These are phyloP conservation scores for Rhaphigaster nebulosa DNA, from an alignment of 2,888 invertebrate species.

Conservation along the genomic window DNA sequence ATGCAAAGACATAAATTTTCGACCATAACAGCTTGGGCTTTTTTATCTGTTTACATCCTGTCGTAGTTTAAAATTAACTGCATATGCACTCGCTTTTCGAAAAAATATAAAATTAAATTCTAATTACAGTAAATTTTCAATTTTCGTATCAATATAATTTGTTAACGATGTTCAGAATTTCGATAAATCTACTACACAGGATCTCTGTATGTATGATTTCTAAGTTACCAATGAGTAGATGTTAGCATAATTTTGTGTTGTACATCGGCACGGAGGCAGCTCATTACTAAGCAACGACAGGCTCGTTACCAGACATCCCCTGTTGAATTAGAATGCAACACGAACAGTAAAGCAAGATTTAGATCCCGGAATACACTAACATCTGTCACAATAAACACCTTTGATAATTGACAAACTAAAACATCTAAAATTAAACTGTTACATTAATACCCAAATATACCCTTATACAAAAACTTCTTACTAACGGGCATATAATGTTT, in stretches of 20 bases:
- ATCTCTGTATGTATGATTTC: no score
- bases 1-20: no score
- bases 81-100: no score
- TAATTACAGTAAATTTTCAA: no score
- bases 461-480: background rate
- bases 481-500: no score
- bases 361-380: background rate
- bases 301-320: background rate
- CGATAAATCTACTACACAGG: no score
- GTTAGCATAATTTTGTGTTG: background rate
- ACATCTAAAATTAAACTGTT: background rate
- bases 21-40: no score
- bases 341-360: background rate
- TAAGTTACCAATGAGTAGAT: background rate
- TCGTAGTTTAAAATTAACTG: no score
- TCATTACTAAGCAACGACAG: background rate
- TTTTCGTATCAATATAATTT: no score
- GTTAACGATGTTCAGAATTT: no score
- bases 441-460: background rate
- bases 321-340: background rate
- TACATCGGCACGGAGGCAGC: background rate
- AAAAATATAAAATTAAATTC: no score
- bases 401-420: background rate
- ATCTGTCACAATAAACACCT: background rate
- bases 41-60: no score